These are phyloP conservation scores for Polylopha cassiicola DNA, from an alignment of 2,888 invertebrate genomes.

Conservation along the genomic window DNA sequence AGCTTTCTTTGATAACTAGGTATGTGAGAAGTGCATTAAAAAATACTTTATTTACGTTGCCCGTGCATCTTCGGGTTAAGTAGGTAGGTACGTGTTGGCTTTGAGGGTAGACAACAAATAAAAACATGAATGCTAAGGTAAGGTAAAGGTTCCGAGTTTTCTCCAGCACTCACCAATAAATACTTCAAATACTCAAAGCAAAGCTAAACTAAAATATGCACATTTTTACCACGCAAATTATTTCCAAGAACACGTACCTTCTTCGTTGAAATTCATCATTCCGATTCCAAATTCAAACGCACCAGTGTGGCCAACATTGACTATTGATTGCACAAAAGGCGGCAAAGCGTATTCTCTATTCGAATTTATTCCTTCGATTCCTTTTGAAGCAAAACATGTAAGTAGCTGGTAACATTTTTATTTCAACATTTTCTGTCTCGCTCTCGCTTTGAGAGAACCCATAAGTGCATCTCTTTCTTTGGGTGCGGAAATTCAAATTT, in stretches of 20 bases:
- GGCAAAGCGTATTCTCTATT: slow-evolving; percentile 77
- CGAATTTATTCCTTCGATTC: slow-evolving; percentile 73
- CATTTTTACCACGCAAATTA: slow-evolving; percentile 15
- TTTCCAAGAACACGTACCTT: slow-evolving; percentile 19
- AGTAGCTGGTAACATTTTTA: slow-evolving; percentile 72
- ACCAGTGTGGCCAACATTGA: slow-evolving; percentile 67
- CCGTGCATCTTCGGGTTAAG: too few relatives aligned
- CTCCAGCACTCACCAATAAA: background rate
- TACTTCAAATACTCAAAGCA: background rate
- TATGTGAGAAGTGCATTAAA: too few relatives aligned
- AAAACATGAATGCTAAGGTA: too few relatives aligned
- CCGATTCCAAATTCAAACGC: slow-evolving; percentile 64
- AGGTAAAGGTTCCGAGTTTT: too few relatives aligned
- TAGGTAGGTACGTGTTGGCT: too few relatives aligned
- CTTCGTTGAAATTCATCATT: slow-evolving; percentile 58
- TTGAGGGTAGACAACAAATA: too few relatives aligned
- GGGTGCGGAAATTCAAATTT: slow-evolving; percentile 75
- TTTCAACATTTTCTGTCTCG: slow-evolving; percentile 48
- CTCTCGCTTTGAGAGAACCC: slow-evolving; percentile 24
- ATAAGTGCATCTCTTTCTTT: slow-evolving; percentile 37
- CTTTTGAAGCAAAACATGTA: slow-evolving; percentile 78
- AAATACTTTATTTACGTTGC: too few relatives aligned
- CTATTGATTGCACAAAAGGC: slow-evolving; percentile 78
- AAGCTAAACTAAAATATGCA: slow-evolving; percentile 8
- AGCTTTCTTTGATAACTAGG: too few relatives aligned